Evolutionary conservation across 1,140 invertebrate species (phyloP).

Genomic region (Eupeodes corollae): DNA sequence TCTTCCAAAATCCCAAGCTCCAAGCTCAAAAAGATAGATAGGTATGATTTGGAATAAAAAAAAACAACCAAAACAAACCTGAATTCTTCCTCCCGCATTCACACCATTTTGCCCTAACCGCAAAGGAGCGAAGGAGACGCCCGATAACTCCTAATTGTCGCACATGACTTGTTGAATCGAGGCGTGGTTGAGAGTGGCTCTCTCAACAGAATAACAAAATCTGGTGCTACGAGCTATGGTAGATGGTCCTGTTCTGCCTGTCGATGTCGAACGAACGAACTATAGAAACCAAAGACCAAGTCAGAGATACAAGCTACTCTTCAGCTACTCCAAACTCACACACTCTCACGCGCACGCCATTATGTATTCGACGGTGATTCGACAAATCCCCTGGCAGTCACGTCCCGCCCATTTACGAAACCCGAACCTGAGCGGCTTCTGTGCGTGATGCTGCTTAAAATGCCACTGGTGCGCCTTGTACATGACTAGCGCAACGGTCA

Average conservation of each 20-base stretch:
- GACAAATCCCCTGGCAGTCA: constrained; percentile 17
- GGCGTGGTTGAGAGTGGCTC: constrained; percentile 3
- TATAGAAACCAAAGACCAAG: no score
- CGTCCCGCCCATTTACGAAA: constrained; percentile 38
- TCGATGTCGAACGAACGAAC: no score
- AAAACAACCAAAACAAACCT: no score
- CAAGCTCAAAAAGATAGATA: no score
- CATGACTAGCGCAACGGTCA: constrained; percentile 33
- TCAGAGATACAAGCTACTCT: no score
- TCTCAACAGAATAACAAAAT: constrained; percentile 2
- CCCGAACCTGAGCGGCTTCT: neutral
- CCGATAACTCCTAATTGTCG: neutral
- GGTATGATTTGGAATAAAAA: no score
- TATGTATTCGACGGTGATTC: neutral
- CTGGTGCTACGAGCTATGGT: neutral
- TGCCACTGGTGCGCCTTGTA: constrained; percentile 34
- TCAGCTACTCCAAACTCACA: neutral
- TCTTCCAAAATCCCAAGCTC: no score
- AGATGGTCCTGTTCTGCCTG: no score
- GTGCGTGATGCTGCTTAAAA: constrained; percentile 38
- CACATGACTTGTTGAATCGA: constrained; percentile 4
- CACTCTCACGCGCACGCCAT: neutral
- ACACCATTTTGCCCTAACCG: no score
- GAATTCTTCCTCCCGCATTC: no score
- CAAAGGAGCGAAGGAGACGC: no score